A percentile compares a stretch with the other conserved stretches of the same genome.
Evolutionary conservation across 2,888 invertebrate species (phyloP).

Genomic region (Maniola hyperantus): DNA sequence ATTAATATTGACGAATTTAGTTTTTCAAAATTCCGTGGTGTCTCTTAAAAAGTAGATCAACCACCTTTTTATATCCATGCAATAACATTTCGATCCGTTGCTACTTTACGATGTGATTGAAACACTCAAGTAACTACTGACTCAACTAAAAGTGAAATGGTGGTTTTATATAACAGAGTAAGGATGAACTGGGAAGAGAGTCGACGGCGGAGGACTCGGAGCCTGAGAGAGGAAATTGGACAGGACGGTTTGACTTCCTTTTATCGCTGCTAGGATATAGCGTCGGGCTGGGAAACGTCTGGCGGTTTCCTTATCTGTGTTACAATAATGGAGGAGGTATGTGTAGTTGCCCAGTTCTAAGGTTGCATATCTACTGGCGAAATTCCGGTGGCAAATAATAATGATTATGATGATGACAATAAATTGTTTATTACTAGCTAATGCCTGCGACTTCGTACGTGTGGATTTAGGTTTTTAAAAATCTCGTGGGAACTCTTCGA

Average conservation of each 20-base stretch:
- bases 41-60: too few relatives aligned
- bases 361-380: neutral
- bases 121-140: neutral
- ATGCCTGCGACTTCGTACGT: too few relatives aligned
- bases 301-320: constrained; percentile 89
- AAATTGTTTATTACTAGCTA: too few relatives aligned
- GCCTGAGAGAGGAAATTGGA: constrained; percentile 88
- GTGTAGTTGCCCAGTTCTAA: neutral
- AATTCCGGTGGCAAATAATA: too few relatives aligned
- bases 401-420: too few relatives aligned
- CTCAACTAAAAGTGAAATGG: neutral
- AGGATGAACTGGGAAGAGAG: constrained; percentile 54
- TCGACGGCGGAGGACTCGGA: constrained; percentile 57
- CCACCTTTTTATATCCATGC: too few relatives aligned
- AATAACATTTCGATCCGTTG: too few relatives aligned
- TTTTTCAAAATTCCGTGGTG: too few relatives aligned
- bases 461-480: too few relatives aligned
- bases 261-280: constrained; percentile 88
- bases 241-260: constrained; percentile 88
- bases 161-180: constrained; percentile 48
- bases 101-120: too few relatives aligned
- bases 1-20: neutral
- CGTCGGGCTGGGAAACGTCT: constrained; percentile 89
- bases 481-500: too few relatives aligned
- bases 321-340: constrained; percentile 89